Conservation (phyloP, 2,888 invertebrate species). For the Quadroppia sp. region DNA sequence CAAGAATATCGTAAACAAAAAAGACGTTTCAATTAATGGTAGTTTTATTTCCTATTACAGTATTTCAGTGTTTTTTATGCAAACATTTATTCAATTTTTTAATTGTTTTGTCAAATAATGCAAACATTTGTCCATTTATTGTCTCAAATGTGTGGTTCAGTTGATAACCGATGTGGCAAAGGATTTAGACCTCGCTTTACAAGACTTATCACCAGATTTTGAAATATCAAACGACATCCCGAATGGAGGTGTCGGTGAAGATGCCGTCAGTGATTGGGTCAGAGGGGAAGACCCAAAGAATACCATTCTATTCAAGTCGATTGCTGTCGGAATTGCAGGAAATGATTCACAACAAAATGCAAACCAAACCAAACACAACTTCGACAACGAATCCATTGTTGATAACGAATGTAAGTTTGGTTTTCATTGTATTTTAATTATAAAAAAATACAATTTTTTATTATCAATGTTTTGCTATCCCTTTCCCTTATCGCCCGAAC, state of each 20-base stretch:
- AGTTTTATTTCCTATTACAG: background rate
- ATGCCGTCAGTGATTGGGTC: background rate
- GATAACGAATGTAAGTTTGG: constrained; percentile 1
- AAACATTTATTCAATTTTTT: background rate
- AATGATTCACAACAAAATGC: constrained; percentile 31
- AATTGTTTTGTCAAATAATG: background rate
- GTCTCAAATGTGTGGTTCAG: constrained; percentile 48
- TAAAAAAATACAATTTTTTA: background rate
- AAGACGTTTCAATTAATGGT: background rate
- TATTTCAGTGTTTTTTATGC: too few relatives aligned
- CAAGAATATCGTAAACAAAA: background rate
- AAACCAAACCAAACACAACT: constrained; percentile 14
- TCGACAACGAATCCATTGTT: background rate
- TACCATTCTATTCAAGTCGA: constrained; percentile 34
- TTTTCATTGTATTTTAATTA: background rate
- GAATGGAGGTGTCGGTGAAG: constrained; percentile 30
- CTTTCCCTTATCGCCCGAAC: background rate
- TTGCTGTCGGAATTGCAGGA: constrained; percentile 33
- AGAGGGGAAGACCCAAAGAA: background rate
- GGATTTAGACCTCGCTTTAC: constrained; percentile 79
- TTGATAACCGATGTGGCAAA: constrained; percentile 61
- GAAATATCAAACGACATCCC: constrained; percentile 29
- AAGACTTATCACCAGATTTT: constrained; percentile 65
- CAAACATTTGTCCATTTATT: too few relatives aligned
- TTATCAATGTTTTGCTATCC: background rate